Evolutionary conservation across 2,888 invertebrate species (phyloP).

Genomic region (Mythimna pallens): DNA sequence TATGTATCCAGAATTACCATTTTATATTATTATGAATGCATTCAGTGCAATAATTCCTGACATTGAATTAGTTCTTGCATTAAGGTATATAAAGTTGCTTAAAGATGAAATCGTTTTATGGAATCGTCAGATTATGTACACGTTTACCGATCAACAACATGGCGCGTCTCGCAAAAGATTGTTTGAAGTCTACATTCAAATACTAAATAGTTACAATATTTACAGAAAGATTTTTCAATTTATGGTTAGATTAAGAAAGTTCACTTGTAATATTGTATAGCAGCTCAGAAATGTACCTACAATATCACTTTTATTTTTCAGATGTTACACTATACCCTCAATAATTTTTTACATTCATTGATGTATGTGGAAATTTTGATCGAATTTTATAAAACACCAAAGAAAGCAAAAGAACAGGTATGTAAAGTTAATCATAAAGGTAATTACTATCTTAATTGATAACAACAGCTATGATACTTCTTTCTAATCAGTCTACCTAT

Average conservation of each 20-base stretch:
- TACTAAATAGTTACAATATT: slow-evolving; percentile 15
- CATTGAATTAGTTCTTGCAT: slow-evolving; percentile 14
- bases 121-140: slow-evolving; percentile 7
- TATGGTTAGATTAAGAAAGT: slow-evolving; percentile 2
- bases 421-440: not conserved
- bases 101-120: slow-evolving; percentile 13
- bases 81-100: slow-evolving; percentile 16
- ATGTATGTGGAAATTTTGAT: slow-evolving; percentile 22
- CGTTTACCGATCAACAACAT: not conserved
- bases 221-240: slow-evolving; percentile 18
- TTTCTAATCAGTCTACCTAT: not conserved
- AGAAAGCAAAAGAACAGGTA: slow-evolving; percentile 2
- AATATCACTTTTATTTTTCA: not conserved
- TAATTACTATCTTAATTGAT: not conserved
- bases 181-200: slow-evolving; percentile 11
- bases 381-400: slow-evolving; percentile 6
- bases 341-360: slow-evolving; percentile 14
- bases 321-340: slow-evolving; percentile 13
- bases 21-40: not conserved
- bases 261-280: not conserved
- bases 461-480: no score
- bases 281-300: not conserved
- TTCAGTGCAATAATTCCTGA: slow-evolving; percentile 11
- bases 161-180: not conserved
- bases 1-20: not conserved